A percentile compares a stretch with the other conserved stretches of the same genome.
Evolutionary conservation across 2,888 invertebrate species (phyloP).

Genomic region (Idaea biselata): DNA sequence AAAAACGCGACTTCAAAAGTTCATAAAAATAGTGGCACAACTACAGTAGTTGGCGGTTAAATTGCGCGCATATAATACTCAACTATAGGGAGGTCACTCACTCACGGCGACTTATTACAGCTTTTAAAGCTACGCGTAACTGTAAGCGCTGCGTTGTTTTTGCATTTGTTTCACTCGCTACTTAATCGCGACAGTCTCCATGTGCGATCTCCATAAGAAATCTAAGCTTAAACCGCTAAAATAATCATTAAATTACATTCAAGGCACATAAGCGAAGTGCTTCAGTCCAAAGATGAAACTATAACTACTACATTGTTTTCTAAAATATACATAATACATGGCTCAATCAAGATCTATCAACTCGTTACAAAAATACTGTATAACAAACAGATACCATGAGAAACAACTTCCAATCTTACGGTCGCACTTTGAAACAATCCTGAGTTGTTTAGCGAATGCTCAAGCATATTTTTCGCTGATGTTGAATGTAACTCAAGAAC

Average conservation of each 20-base stretch:
- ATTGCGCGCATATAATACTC: no score
- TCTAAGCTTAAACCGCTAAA: background rate
- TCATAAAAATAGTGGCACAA: no score
- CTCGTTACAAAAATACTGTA: background rate
- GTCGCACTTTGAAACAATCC: background rate
- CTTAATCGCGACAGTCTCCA: no score
- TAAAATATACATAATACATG: constrained; percentile 1
- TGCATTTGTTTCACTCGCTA: no score
- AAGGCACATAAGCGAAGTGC: background rate
- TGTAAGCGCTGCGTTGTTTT: no score
- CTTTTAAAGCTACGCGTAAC: no score
- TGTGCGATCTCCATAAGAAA: background rate
- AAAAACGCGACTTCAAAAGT: no score
- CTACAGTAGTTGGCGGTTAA: background rate
- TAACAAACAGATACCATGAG: no score
- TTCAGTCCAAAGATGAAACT: background rate
- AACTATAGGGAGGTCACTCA: background rate
- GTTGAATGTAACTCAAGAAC: background rate
- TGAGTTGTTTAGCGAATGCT: background rate
- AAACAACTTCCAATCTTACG: background rate
- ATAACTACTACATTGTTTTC: background rate
- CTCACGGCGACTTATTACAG: no score
- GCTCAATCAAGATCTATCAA: background rate
- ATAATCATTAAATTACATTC: background rate
- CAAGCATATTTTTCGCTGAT: background rate